phyloP scores from a whole-genome alignment of 2,797 vertebrate genomes.

The Falco naumanni region DNA sequence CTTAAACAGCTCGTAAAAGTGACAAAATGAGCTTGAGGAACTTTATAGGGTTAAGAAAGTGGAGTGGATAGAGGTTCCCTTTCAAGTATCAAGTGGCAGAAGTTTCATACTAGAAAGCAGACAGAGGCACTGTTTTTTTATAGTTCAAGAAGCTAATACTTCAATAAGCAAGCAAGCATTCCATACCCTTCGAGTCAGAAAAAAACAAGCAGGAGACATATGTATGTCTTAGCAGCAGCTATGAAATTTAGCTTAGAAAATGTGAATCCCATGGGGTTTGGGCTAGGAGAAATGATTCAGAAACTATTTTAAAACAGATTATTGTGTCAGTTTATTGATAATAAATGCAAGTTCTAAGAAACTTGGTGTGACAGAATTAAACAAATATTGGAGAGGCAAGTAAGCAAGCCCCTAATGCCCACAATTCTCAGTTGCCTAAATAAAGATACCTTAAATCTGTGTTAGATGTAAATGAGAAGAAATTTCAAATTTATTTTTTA shows the following conservation, averaged over 20 bases:
- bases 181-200: not conserved
- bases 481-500: not conserved
- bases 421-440: not conserved
- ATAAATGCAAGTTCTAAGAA: not conserved
- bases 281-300: not conserved
- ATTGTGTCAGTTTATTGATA: not conserved
- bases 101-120: not conserved
- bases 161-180: not conserved
- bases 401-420: not conserved
- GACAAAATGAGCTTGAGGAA: not conserved
- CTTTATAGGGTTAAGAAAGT: not conserved
- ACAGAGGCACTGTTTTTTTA: not conserved
- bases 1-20: not conserved
- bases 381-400: not conserved
- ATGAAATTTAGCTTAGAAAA: not conserved
- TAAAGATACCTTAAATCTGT: not conserved
- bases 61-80: not conserved
- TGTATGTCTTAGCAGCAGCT: accelerated
- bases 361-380: not conserved
- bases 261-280: not conserved
- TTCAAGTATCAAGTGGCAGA: not conserved
- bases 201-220: not conserved
- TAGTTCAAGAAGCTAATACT: not conserved
- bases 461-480: not conserved
- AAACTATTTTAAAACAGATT: not conserved